phyloP scores from a whole-genome alignment of 2,888 invertebrate species.

The Heterodera filipjevi region DNA sequence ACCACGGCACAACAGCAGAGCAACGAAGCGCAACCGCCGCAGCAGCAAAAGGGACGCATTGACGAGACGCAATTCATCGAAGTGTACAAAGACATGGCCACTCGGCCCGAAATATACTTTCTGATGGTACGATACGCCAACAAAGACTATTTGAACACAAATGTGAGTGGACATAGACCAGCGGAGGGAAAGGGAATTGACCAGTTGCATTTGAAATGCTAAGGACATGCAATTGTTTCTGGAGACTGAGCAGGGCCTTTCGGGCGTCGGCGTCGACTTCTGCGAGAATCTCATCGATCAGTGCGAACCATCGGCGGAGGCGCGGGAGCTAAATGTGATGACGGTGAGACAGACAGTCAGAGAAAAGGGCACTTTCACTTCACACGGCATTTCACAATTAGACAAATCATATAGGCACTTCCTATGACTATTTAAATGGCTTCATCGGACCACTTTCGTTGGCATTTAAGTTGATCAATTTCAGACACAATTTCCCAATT shows the following conservation, averaged over 20 bases:
- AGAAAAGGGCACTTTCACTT: constrained; percentile 73
- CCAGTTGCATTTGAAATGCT: constrained; percentile 58
- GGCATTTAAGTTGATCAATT: no score
- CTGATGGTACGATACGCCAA: constrained; percentile 70
- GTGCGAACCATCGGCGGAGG: constrained; percentile 71
- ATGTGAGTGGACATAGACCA: not conserved
- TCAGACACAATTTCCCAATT: no score
- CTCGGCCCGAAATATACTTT: constrained; percentile 72
- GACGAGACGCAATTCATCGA: constrained; percentile 70
- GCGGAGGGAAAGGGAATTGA: no score
- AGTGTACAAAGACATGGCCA: constrained; percentile 72
- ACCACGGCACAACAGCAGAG: not conserved
- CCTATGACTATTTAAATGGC: no score
- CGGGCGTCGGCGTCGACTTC: constrained; percentile 69
- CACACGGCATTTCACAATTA: constrained; percentile 67
- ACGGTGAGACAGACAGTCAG: constrained; percentile 64
- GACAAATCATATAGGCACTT: constrained; percentile 68
- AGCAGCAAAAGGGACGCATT: constrained; percentile 67
- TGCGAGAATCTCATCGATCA: constrained; percentile 70
- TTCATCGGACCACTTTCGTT: no score
- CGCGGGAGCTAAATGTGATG: constrained; percentile 68
- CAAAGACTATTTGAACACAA: constrained; percentile 66
- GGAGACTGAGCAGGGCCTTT: constrained; percentile 73
- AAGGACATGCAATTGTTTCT: constrained; percentile 72
- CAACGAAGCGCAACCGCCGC: not conserved